A percentile compares a stretch with the other conserved stretches of the same genome.
These are phyloP conservation scores for Eumerus sabulonum DNA, from an alignment of 2,888 invertebrate species.

Conservation along the genomic window DNA sequence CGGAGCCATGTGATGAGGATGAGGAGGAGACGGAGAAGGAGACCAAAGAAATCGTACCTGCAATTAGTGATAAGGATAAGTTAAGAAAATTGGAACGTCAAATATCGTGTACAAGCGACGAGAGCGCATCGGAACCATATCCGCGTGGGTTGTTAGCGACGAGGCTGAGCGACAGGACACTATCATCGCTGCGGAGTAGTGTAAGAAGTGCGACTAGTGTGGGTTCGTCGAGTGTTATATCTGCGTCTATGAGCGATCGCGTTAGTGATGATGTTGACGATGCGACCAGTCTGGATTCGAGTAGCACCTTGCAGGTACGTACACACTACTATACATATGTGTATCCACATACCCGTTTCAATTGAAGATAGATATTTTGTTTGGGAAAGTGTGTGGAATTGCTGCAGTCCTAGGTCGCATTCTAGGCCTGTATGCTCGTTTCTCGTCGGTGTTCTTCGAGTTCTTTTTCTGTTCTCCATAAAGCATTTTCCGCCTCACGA, in stretches of 20 bases:
- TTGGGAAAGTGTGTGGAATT: background rate
- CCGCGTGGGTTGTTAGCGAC: background rate
- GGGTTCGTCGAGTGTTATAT: slow-evolving; percentile 25
- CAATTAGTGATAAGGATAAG: slow-evolving; percentile 58
- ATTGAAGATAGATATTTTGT: background rate
- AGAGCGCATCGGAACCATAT: slow-evolving; percentile 47
- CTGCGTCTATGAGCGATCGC: slow-evolving; percentile 34
- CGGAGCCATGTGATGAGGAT: slow-evolving; percentile 53
- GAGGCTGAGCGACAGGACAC: slow-evolving; percentile 11
- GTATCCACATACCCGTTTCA: no score
- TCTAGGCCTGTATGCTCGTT: slow-evolving; percentile 33
- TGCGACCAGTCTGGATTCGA: slow-evolving; percentile 20
- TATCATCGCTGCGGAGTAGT: slow-evolving; percentile 53
- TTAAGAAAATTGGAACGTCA: slow-evolving; percentile 53
- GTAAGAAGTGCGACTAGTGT: slow-evolving; percentile 49
- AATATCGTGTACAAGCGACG: slow-evolving; percentile 58
- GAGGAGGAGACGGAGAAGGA: no score
- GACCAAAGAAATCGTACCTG: slow-evolving; percentile 64
- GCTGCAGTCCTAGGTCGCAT: slow-evolving; percentile 33
- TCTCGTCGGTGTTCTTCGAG: background rate
- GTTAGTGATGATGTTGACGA: slow-evolving; percentile 51
- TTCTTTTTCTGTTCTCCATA: slow-evolving; percentile 4
- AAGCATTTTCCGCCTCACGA: slow-evolving; percentile 32
- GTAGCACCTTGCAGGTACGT: slow-evolving; percentile 49
- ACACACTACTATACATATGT: background rate